Evolutionary conservation across 2,888 invertebrate genomes (phyloP).

Genomic region (Eupithecia inturbata): DNA sequence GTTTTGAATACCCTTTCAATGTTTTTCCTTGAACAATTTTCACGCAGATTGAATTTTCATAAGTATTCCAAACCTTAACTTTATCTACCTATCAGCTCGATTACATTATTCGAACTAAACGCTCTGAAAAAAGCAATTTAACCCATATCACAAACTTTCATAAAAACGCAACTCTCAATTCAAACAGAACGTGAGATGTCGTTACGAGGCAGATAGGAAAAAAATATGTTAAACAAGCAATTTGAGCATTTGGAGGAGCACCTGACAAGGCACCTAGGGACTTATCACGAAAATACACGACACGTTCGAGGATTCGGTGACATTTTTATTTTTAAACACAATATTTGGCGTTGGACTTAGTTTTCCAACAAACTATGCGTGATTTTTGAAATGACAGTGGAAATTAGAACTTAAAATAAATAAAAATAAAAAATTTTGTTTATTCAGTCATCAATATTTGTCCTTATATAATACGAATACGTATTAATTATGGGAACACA

Average conservation of each 20-base stretch:
- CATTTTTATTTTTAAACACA: neutral
- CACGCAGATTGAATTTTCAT: neutral
- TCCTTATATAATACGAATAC: too few relatives aligned
- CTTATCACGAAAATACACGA: constrained; percentile 54
- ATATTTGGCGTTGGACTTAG: neutral
- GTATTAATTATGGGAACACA: too few relatives aligned
- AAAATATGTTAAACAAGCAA: constrained; percentile 81
- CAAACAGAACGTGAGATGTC: constrained; percentile 61
- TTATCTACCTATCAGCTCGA: neutral
- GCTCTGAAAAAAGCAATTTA: constrained; percentile 5
- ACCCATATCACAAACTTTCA: constrained; percentile 32
- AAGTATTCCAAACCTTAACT: neutral
- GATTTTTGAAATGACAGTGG: neutral
- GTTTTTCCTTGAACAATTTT: neutral
- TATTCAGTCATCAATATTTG: too few relatives aligned
- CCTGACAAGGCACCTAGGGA: constrained; percentile 62
- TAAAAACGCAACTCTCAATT: constrained; percentile 38
- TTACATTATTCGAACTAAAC: neutral
- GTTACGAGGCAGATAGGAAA: constrained; percentile 74
- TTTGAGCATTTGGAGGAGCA: constrained; percentile 70
- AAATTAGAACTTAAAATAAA: too few relatives aligned
- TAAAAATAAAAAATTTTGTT: too few relatives aligned
- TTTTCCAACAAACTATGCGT: neutral
- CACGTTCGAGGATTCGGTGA: constrained; percentile 26
- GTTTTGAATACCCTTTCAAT: neutral